Conservation (phyloP, 2,113 vertebrate species). For the Notarius quadriscutis region DNA sequence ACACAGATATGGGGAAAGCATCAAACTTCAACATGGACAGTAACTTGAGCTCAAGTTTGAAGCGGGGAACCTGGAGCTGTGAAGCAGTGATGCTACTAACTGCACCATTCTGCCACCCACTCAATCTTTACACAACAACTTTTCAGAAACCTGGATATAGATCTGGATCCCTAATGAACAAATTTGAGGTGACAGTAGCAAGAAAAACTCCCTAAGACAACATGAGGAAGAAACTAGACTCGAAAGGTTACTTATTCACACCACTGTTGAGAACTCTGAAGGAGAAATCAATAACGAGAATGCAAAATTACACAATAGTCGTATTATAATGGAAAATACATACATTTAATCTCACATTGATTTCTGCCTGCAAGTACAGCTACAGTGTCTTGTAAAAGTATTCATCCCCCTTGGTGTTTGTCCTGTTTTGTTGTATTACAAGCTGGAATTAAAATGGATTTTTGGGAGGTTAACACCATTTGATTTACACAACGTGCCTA, state of each 20-base stretch:
- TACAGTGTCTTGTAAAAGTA: not conserved
- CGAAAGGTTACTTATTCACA: not conserved
- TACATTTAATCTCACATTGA: not conserved
- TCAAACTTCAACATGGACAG: not conserved
- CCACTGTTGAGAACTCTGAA: not conserved
- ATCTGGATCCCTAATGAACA: not conserved
- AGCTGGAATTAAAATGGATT: too few relatives aligned
- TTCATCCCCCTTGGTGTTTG: too few relatives aligned
- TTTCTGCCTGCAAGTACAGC: not conserved
- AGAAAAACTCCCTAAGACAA: not conserved
- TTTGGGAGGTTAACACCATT: too few relatives aligned
- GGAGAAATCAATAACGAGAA: not conserved
- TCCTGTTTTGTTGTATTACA: too few relatives aligned
- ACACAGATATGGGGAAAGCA: not conserved
- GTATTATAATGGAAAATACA: not conserved
- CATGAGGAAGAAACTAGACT: not conserved
- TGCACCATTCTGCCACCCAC: not conserved
- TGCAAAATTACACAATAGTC: not conserved
- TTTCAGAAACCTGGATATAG: not conserved
- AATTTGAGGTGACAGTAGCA: not conserved
- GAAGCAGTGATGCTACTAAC: not conserved
- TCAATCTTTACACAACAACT: not conserved
- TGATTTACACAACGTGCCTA: too few relatives aligned
- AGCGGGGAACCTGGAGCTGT: not conserved
- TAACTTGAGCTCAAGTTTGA: not conserved